A percentile compares a stretch with the other conserved stretches of the same genome.
Conservation (phyloP, 2,797 vertebrate species). For the Hozukius guyotensis region DNA sequence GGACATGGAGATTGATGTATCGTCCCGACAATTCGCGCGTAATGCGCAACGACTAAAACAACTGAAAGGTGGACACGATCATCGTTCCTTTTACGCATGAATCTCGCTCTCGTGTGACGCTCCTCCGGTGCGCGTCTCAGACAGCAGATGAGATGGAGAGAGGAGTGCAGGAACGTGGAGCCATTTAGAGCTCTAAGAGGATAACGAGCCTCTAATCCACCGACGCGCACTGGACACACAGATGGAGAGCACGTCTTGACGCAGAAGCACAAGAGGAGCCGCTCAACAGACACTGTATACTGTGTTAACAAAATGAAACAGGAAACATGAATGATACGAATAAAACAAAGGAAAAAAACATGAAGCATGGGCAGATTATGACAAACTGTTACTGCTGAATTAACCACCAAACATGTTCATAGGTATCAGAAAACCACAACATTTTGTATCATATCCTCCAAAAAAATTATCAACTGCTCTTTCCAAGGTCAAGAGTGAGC, state of each 20-base stretch:
- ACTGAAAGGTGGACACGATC: constrained; percentile 10
- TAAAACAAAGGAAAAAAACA: not conserved
- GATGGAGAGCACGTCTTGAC: constrained; percentile 80
- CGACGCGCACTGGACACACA: constrained; percentile 75
- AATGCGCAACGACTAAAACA: constrained; percentile 31
- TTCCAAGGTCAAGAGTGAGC: no score
- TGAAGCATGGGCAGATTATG: not conserved
- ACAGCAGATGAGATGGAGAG: constrained; percentile 50
- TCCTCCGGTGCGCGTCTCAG: constrained; percentile 24
- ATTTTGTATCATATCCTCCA: not conserved
- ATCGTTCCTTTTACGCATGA: constrained; percentile 40
- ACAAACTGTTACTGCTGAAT: not conserved
- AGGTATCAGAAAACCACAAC: not conserved
- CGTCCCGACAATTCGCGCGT: constrained; percentile 34
- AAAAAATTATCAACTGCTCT: not conserved
- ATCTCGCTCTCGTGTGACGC: constrained; percentile 38
- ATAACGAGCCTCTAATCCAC: constrained; percentile 84
- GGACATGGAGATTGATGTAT: not conserved
- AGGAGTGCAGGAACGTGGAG: constrained; percentile 68
- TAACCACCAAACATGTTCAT: not conserved
- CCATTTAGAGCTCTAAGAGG: constrained; percentile 86
- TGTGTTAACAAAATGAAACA: not conserved
- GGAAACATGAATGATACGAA: not conserved
- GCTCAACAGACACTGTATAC: constrained; percentile 23
- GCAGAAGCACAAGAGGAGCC: constrained; percentile 48